Base-by-base conservation (phyloP, 2,888 invertebrate genomes). In the Pardosa pseudoannulata region DNA sequence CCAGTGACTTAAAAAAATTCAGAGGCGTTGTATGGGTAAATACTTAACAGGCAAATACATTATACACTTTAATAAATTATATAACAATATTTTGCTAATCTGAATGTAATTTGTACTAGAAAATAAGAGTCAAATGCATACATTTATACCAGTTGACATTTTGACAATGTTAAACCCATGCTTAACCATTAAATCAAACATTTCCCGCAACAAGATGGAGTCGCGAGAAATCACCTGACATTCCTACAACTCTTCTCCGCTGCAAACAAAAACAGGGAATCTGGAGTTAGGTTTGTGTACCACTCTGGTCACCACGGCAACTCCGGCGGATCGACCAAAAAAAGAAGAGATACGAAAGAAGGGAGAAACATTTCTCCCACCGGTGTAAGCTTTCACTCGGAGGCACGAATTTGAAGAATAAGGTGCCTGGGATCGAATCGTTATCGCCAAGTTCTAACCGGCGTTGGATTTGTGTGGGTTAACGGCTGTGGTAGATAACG, bases 241-340 rank as follows among this genome's bases (percentile, higher is more conserved):
- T 46, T 9, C 46, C 2, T 46, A 46, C 16, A 36, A 36, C 16
- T 16, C 16, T 46, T n/a, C n/a, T 46, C n/a, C 2, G 2, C 2
- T n/a, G 7, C 31, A 65, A 65, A 65, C 65, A 65, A 65, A 65
- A 65, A 65, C 65, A 65, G 13, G 3, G 28, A 28, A 65, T 65
- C 16, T 31, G 31, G 19, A 28, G 29, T 28, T 16, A 31, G 32
- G 67, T 75, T 83, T 83, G 83, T 85, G 68, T 85, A 85, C 78
- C 27, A 19, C 32, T 28, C 23, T 29, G 67, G 83, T 85, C 72
- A 78, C 83, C 83, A 68, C 56, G 83, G 73, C 56, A 68, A 85
- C 83, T 65, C n/a, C 56, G 32, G 31, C 41, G 19, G 46, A 83
- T 72, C 56, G 73, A 73, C n/a, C 9, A 11, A 23, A 23, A 11